phyloP scores from a whole-genome alignment of 2,888 invertebrate genomes.

The Standfussiana lucernea region DNA sequence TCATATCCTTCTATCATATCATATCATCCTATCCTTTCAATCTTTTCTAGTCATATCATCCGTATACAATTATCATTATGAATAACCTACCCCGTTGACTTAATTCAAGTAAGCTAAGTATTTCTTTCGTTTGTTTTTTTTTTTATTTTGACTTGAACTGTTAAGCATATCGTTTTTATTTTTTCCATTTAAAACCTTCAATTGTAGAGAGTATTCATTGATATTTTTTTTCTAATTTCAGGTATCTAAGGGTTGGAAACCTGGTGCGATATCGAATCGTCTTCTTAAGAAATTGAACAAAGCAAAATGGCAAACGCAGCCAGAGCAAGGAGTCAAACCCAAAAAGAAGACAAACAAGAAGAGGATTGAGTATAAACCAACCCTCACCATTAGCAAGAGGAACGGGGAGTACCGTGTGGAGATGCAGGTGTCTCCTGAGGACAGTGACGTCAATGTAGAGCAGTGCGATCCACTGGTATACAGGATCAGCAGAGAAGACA shows the following conservation, averaged over 20 bases:
- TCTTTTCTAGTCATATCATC: too few relatives aligned
- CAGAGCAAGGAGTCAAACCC: constrained; percentile 65
- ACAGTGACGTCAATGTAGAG: constrained; percentile 63
- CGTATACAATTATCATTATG: too few relatives aligned
- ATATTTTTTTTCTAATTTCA: constrained; percentile 51
- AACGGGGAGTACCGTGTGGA: constrained; percentile 83
- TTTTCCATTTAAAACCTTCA: not conserved
- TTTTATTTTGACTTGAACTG: constrained; percentile 3
- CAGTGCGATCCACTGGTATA: constrained; percentile 79
- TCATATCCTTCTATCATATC: not conserved
- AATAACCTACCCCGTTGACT: not conserved
- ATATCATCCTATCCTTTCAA: too few relatives aligned
- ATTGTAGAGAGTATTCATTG: not conserved
- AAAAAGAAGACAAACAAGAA: constrained; percentile 75
- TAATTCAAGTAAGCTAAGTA: constrained; percentile 36
- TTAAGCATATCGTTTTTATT: not conserved
- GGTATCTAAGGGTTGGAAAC: constrained; percentile 83
- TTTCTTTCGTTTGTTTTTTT: constrained; percentile 41
- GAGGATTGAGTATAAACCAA: constrained; percentile 77
- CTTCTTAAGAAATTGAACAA: constrained; percentile 79
- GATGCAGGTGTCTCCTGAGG: constrained; percentile 76
- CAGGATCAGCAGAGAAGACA: constrained; percentile 78
- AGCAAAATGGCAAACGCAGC: constrained; percentile 72
- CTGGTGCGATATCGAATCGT: constrained; percentile 84
- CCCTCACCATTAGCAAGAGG: constrained; percentile 78